Base-by-base conservation (phyloP, 2,888 invertebrate genomes). In the Cosmia trapezina region DNA sequence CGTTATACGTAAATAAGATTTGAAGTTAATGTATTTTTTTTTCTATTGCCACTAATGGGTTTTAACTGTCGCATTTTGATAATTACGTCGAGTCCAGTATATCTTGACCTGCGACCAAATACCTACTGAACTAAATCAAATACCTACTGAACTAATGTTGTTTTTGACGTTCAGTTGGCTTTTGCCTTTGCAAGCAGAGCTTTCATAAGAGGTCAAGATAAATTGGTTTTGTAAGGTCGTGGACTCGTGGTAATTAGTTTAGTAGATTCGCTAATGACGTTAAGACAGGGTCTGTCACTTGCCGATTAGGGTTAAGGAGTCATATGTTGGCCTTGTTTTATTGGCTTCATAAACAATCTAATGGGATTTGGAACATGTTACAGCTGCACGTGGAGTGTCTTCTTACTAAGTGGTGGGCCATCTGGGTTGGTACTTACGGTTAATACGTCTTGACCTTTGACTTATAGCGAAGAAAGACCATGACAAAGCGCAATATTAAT, bases 11-110 rank as follows among this genome's bases (percentile, higher is more conserved):
- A 64, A 68, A 59, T 72, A 72, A 51, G 51, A 69, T 71, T 75
- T 59, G 8, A 51, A 54, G 19, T 69, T 79, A 72, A 72, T 62
- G 45, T 70, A 51, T 74, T 74, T 83, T 87, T 87, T 83, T 87
- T 67, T 76, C 65, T 67, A 64, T 69, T 67, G 33, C 47, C 65
- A 68, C 76, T 86, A 86, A 86, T 87, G 84, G 78, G 28, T 77
- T 66, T 77, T 80, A 81, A 81, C 87, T 78, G 85, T 85, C 80
- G 69, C 70, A 76, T 19, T 76, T 77, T 61, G 17, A 28, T 83
- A 76, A 77, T 85, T 80, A 70, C 41, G 9, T 12, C 0, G 3
- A 1, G 28, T 2, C 66, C 49, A 83, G 28, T 65, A 47, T 51
- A 47, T 12, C 7, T 59, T 66, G 83, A 22, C 1, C 22, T 0